Evolutionary conservation across 2,797 vertebrate species (phyloP).

Genomic region (Pempheris klunzingeri): DNA sequence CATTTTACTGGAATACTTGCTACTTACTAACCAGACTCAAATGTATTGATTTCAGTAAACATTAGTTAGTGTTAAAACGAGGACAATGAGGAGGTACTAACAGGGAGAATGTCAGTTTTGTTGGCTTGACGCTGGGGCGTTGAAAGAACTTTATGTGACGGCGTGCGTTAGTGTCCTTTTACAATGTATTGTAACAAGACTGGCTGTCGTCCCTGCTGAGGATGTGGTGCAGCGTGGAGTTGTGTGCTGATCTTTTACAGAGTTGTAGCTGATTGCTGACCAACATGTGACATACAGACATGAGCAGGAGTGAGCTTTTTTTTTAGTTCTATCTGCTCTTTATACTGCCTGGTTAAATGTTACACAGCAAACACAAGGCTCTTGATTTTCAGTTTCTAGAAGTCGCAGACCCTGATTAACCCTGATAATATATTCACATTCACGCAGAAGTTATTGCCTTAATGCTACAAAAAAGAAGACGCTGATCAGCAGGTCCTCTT

Average conservation of each 20-base stretch:
- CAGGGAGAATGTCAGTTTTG: not conserved
- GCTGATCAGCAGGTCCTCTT: not conserved
- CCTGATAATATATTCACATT: not conserved
- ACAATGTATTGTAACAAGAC: too few relatives aligned
- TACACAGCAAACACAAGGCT: not conserved
- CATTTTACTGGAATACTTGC: not conserved
- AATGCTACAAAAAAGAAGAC: not conserved
- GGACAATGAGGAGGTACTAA: not conserved
- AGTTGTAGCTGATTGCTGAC: conserved; percentile 23
- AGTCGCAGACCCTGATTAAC: not conserved
- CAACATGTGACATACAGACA: conserved; percentile 46
- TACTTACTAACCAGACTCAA: not conserved
- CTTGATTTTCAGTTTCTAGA: not conserved
- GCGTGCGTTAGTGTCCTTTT: not conserved
- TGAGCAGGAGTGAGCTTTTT: conserved; percentile 9
- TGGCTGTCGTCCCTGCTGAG: not conserved
- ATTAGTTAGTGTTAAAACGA: not conserved
- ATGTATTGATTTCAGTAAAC: not conserved
- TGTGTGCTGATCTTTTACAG: conserved; percentile 31
- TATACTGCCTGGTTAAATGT: conserved; percentile 26
- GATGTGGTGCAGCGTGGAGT: conserved; percentile 32
- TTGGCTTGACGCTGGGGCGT: not conserved
- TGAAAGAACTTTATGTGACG: not conserved
- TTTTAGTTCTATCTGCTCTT: not conserved
- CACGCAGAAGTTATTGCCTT: not conserved